These are phyloP conservation scores for Corythornis madagascariensis DNA, from an alignment of 2,113 vertebrate genomes.

Conservation along the genomic window DNA sequence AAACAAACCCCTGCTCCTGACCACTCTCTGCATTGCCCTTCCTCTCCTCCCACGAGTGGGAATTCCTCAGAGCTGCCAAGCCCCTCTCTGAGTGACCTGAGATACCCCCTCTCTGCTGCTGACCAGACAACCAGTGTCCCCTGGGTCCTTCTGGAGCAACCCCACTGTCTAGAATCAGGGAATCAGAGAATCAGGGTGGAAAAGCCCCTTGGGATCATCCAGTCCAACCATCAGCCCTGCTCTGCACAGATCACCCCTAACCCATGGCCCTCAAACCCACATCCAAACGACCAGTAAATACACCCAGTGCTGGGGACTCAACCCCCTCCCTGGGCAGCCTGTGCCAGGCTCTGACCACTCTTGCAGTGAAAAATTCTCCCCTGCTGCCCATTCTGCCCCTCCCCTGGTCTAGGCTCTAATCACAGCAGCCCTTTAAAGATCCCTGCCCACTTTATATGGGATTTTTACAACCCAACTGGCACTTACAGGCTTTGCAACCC, in stretches of 20 bases:
- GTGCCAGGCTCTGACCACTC: too few relatives aligned
- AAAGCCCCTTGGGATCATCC: too few relatives aligned
- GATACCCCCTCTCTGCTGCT: neutral
- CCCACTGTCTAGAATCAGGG: too few relatives aligned
- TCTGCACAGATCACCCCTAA: too few relatives aligned
- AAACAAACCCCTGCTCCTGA: neutral
- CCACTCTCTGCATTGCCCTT: rapidly evolving
- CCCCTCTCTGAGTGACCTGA: neutral
- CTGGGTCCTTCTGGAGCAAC: neutral
- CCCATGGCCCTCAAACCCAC: too few relatives aligned
- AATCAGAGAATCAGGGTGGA: too few relatives aligned
- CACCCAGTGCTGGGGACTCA: too few relatives aligned
- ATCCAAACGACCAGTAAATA: too few relatives aligned
- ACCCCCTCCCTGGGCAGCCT: too few relatives aligned
- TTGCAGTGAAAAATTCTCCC: too few relatives aligned
- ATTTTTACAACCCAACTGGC: neutral
- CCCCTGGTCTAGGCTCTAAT: neutral
- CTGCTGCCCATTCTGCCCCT: too few relatives aligned
- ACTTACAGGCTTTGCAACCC: neutral
- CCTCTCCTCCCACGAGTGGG: neutral
- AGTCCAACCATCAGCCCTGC: too few relatives aligned
- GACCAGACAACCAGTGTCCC: neutral
- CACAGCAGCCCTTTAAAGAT: neutral
- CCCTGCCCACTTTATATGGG: neutral
- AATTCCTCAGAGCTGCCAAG: neutral